Evolutionary conservation across 2,113 vertebrate species (phyloP).

Genomic region (Paracanthobrama guichenoti): DNA sequence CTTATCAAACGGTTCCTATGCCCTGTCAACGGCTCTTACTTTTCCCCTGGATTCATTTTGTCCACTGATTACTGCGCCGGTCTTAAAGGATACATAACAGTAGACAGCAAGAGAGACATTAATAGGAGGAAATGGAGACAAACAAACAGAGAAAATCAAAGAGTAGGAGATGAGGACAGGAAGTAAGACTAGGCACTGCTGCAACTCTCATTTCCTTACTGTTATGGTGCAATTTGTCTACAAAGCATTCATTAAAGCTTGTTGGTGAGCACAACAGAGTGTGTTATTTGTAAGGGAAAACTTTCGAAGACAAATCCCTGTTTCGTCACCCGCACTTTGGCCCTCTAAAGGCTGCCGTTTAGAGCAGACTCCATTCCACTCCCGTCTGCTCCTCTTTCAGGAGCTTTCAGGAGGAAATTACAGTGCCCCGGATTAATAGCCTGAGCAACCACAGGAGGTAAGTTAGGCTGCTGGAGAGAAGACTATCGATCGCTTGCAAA

Average conservation of each 20-base stretch:
- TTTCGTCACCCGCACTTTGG: conserved; percentile 2
- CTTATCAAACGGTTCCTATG: background rate
- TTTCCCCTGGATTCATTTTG: background rate
- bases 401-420: conserved; percentile 56
- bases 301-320: conserved; percentile 35
- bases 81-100: background rate
- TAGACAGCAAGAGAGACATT: background rate
- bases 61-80: background rate
- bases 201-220: conserved; percentile 29
- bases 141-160: background rate
- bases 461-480: conserved; percentile 54
- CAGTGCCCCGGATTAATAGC: conserved; percentile 58
- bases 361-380: conserved; percentile 31
- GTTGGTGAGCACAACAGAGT: background rate
- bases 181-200: conserved; percentile 6
- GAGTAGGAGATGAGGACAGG: background rate
- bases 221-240: conserved; percentile 33
- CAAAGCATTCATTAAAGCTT: conserved; percentile 22
- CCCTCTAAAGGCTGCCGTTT: conserved; percentile 41
- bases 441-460: conserved; percentile 57
- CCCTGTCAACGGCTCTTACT: background rate
- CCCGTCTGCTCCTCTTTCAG: background rate
- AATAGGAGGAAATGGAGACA: conserved; percentile 12
- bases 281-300: conserved; percentile 23
- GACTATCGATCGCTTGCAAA: conserved; percentile 52